Base-by-base conservation (phyloP, 2,797 vertebrate species). In the Cheracebus regulus region DNA sequence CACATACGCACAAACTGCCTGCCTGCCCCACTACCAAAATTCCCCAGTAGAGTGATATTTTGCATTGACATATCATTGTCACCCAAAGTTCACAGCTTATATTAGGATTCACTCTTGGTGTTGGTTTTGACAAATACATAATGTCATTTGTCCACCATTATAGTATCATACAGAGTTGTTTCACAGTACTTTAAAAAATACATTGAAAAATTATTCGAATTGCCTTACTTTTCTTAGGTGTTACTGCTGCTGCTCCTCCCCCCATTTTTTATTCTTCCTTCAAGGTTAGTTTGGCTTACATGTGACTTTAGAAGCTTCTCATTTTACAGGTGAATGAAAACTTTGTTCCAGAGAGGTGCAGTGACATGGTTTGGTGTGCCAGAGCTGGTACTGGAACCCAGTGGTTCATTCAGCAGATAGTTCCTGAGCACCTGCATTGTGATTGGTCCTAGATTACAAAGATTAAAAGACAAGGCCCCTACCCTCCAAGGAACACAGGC, bases 151-250 rank as follows among this genome's bases (percentile, higher is more conserved):
- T 57, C 36, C 17, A 39, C 20, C 57, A 61, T 36, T 87, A 61
- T 52, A 46, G 22, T 52, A 46, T 87, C 28, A 64, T 50, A 4
- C 22, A 79, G 58, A 78, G 64, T 83, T 20, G 1, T 82, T 93
- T 90, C 41, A 70, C 52, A 70, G 22, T 90, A 39, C 36, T 67
- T 97, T 83, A 50, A 61, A 85, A 94, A 72, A 4, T 17, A 57
- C 19, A 44, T 58, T 93, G 73, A 30, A 88, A 87, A 76, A 76
- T 81, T 86, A 39, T 48, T 92, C 28, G 57, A 36, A 67, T 92
- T 88, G 55, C 44, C 92, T 94, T 97, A 88, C 30, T 61, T 15
- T 93, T 97, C 30, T 95, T 70, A 90, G 39, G 5, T 55, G 17
- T 94, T 95, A 75, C 15, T 58, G 4, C 10, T 93, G 2, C 14